Conservation (phyloP, 2,888 invertebrate genomes). For the Pristionchus exspectatus region DNA sequence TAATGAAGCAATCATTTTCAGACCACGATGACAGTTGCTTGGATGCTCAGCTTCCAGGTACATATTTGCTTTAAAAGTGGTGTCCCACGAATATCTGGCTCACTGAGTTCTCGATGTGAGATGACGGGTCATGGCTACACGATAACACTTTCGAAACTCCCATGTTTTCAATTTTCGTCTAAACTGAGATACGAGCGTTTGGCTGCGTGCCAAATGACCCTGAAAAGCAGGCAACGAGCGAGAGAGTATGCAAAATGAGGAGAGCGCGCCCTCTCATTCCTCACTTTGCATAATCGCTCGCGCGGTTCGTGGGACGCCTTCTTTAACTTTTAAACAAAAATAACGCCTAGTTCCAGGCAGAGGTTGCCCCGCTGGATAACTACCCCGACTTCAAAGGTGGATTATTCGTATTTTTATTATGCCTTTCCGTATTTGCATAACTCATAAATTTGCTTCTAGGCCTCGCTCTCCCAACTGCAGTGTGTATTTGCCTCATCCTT, state of each 20-base stretch:
- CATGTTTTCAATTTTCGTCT: neutral
- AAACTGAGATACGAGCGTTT: too few species aligned
- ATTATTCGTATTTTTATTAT: too few species aligned
- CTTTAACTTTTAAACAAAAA: neutral
- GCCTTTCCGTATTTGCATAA: neutral
- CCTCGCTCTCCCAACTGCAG: neutral
- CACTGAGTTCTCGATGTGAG: too few species aligned
- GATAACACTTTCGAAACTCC: too few species aligned
- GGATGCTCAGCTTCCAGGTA: neutral
- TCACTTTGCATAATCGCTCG: too few species aligned
- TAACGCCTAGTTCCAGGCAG: neutral
- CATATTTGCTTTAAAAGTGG: neutral
- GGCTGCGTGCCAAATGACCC: neutral
- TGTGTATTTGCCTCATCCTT: neutral
- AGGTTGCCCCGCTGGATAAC: neutral
- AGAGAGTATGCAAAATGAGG: too few species aligned
- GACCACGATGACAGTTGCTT: neutral
- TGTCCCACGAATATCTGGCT: too few species aligned
- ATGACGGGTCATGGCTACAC: too few species aligned
- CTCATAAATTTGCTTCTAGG: neutral
- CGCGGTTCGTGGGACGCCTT: too few species aligned
- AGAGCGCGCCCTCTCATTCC: too few species aligned
- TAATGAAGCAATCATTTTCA: neutral
- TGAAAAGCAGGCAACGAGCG: too few species aligned
- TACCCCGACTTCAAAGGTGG: neutral